Conservation (phyloP, 1,140 invertebrate species). For the Agrilus planipennis region DNA sequence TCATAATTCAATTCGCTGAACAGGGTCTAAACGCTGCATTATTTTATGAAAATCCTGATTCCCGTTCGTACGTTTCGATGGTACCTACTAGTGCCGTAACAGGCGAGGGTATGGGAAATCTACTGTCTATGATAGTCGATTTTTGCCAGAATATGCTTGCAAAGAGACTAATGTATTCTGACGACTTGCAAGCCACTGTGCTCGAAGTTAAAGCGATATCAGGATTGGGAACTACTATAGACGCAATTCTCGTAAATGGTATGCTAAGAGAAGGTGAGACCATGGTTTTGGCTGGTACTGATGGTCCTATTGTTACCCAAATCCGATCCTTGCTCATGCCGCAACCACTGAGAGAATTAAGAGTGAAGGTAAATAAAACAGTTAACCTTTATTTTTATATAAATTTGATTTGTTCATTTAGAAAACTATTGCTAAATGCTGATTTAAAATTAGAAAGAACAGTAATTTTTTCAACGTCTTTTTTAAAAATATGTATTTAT, state of each 20-base stretch:
- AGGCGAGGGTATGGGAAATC: slow-evolving; percentile 96
- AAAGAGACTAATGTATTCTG: slow-evolving; percentile 82
- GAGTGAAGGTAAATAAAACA: slow-evolving; percentile 73
- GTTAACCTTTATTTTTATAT: too few species aligned
- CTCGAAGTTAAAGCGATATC: slow-evolving; percentile 97
- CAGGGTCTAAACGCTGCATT: slow-evolving; percentile 92
- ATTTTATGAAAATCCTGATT: slow-evolving; percentile 93
- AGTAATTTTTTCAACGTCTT: too few species aligned
- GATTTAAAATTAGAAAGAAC: too few species aligned
- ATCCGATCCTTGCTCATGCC: slow-evolving; percentile 96
- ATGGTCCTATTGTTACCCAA: slow-evolving; percentile 96
- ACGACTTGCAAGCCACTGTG: slow-evolving; percentile 94
- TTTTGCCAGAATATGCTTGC: slow-evolving; percentile 83
- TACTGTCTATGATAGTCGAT: slow-evolving; percentile 86
- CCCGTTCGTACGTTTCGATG: slow-evolving; percentile 83
- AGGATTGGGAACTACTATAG: slow-evolving; percentile 96
- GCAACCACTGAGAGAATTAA: slow-evolving; percentile 92
- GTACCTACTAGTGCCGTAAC: slow-evolving; percentile 96
- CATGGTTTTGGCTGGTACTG: slow-evolving; percentile 90
- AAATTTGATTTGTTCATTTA: too few species aligned
- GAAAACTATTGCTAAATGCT: too few species aligned
- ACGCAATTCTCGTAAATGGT: slow-evolving; percentile 97
- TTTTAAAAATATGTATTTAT: too few species aligned
- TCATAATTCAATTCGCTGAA: slow-evolving; percentile 89
- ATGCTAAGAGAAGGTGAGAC: slow-evolving; percentile 85